Evolutionary conservation across 2,797 vertebrate genomes (phyloP).

Genomic region (Rhinichthys osculus): DNA sequence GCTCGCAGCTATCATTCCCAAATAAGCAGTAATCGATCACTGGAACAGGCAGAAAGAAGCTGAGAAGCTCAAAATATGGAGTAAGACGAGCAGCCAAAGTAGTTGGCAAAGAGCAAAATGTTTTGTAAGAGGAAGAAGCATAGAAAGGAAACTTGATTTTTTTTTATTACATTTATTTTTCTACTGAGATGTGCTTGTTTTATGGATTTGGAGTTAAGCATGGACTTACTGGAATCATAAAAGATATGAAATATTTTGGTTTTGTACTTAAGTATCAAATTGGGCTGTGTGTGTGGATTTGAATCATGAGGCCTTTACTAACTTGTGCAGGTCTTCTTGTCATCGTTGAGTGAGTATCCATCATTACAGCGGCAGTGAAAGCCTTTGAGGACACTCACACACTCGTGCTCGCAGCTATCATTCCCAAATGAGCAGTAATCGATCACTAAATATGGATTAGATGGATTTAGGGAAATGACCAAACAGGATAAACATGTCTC

Average conservation of each 20-base stretch:
- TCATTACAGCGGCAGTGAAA: slow-evolving; percentile 83
- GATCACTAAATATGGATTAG: slow-evolving; percentile 72
- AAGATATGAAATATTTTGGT: not conserved
- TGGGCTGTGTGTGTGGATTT: not conserved
- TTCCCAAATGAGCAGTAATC: slow-evolving; percentile 80
- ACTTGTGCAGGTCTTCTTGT: slow-evolving; percentile 88
- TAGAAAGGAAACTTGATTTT: not conserved
- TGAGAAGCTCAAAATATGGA: slow-evolving; percentile 5
- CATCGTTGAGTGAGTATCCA: slow-evolving; percentile 84
- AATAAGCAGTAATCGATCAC: slow-evolving; percentile 92
- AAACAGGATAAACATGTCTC: not conserved
- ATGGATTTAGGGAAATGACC: not conserved
- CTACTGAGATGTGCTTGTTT: slow-evolving; percentile 25
- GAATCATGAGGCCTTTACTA: slow-evolving; percentile 61
- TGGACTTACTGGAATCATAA: not conserved
- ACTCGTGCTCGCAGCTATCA: slow-evolving; percentile 87
- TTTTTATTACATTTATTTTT: slow-evolving; percentile 63
- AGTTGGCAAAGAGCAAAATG: not conserved
- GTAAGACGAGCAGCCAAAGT: slow-evolving; percentile 4
- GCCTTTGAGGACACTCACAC: slow-evolving; percentile 75
- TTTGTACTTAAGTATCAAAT: not conserved
- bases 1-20: slow-evolving; percentile 93
- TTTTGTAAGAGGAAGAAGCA: slow-evolving; percentile 74
- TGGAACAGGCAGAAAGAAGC: slow-evolving; percentile 65
- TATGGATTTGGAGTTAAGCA: slow-evolving; percentile 4